A percentile compares a stretch with the other conserved stretches of the same genome.
These are phyloP conservation scores for Acutogordius australiensis DNA, from an alignment of 2,888 invertebrate genomes.

Conservation along the genomic window DNA sequence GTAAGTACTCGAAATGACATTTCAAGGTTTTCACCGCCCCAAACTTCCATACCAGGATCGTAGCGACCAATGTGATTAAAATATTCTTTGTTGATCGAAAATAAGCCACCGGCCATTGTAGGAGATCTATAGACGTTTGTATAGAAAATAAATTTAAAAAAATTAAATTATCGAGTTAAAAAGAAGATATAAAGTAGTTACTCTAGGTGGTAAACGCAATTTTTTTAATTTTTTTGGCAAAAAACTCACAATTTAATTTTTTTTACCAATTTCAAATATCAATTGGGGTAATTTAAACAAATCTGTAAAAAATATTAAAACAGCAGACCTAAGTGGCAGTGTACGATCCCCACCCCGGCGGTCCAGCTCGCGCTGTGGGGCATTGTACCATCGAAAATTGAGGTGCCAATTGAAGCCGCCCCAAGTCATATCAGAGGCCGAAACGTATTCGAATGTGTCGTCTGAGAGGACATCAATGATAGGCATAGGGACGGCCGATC, in stretches of 20 bases:
- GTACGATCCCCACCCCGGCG: conserved; percentile 69
- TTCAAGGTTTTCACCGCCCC: conserved; percentile 84
- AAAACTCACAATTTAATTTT: too few relatives aligned
- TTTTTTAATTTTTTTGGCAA: too few relatives aligned
- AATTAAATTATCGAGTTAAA: neutral
- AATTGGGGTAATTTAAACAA: too few relatives aligned
- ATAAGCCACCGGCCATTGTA: conserved; percentile 83
- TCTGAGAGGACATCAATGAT: conserved; percentile 96
- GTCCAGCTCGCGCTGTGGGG: conserved; percentile 80
- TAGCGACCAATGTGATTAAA: conserved; percentile 91
- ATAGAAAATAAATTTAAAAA: neutral
- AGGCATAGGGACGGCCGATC: conserved; percentile 75
- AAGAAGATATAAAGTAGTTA: too few relatives aligned
- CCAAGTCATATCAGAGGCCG: conserved; percentile 97
- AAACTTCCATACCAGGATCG: conserved; percentile 97
- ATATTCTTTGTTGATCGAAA: conserved; percentile 67
- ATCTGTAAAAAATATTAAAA: too few relatives aligned
- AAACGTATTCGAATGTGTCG: conserved; percentile 90
- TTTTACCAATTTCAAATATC: too few relatives aligned
- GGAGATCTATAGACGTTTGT: conserved; percentile 36
- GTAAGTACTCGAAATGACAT: conserved; percentile 63
- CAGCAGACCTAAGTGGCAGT: conserved; percentile 36
- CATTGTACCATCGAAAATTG: conserved; percentile 74
- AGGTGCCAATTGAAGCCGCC: conserved; percentile 99
- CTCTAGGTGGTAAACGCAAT: too few relatives aligned